Evolutionary conservation across 2,888 invertebrate genomes (phyloP), one percentile per base, ranked within the genome.

Genomic region (Netelia melanura): DNA sequence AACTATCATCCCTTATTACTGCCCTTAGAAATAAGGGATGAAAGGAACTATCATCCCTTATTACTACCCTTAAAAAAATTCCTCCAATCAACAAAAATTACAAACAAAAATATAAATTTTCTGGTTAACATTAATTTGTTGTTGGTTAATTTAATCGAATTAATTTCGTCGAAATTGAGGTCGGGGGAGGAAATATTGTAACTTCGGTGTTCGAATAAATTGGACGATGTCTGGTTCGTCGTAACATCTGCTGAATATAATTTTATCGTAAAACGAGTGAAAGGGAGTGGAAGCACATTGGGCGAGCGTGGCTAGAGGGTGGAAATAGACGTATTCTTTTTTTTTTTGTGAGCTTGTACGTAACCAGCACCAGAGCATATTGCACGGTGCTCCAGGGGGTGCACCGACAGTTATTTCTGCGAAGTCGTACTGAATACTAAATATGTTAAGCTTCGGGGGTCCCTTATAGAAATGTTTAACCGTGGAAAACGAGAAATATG

Each of bases 401-500:
- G 65, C 68, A 62, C 64, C 74, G 70, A 78, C 81, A 68, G 81
- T 68, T 81, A 84, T 81, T 81, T 81, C 74, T 65, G 48, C 74
- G 68, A 54, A 58, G 64, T 30, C 65, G 68, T 64, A 74, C 84
- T 75, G 84, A 84, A 81, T 84, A 78, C 78, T 81, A 81, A 84
- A 81, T 78, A 81, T 65, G 43, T 71, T 56, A 23, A 48, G 77
- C 64, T 38, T n/a, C 52, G 81, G 54, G 54, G 43, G 58, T 67
- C 30, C 67, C 74, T 23, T 68, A 54, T 70, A 68, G 72, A 68
- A 74, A 84, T 81, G 67, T 81, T 74, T 72, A 70, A 81, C 52
- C 62, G 78, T 17, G 61, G 48, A 48, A 38, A 38, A 74, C 52
- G 74, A 68, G 62, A 71, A 71, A 56, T 68, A 70, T 67, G 62